Percentiles rank a stretch among this genome's conserved stretches.
These are phyloP conservation scores for Protaetia brevitarsis DNA, from an alignment of 1,140 invertebrate genomes.

Conservation along the genomic window DNA sequence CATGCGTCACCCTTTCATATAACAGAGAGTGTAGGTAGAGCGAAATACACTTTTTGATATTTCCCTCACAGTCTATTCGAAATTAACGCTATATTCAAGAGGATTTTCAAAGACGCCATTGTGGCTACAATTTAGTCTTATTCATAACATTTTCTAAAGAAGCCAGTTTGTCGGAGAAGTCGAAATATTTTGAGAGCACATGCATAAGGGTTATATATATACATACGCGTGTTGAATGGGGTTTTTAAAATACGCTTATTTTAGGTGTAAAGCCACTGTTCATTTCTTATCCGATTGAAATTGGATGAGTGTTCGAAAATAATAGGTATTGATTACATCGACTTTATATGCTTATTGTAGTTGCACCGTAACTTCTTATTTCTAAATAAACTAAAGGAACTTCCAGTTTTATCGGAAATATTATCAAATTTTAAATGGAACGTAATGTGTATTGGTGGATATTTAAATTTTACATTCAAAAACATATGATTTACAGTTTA, in stretches of 20 bases:
- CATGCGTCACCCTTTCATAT: constrained; percentile 34
- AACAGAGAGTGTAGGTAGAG: constrained; percentile 31
- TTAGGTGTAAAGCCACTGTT: neutral
- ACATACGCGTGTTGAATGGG: constrained; percentile 12
- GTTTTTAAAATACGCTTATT: constrained; percentile 20
- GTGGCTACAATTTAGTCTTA: constrained; percentile 48
- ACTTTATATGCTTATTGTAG: neutral
- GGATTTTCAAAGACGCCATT: constrained; percentile 48
- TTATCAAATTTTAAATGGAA: too few species aligned
- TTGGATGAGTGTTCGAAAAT: too few species aligned
- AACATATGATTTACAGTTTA: too few species aligned
- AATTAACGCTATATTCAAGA: constrained; percentile 49
- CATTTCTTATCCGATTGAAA: neutral
- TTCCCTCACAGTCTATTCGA: constrained; percentile 42
- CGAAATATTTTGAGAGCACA: constrained; percentile 43
- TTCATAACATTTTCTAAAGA: constrained; percentile 49
- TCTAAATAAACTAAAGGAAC: too few species aligned
- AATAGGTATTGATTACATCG: neutral
- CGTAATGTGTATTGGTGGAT: too few species aligned
- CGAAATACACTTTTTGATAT: constrained; percentile 40
- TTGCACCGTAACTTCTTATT: too few species aligned
- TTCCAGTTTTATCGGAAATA: too few species aligned
- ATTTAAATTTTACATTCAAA: too few species aligned
- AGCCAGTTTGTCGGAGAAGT: constrained; percentile 43
- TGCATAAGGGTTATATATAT: constrained; percentile 30